Evolutionary conservation across 2,797 vertebrate species (phyloP), one percentile per base, ranked within the genome.

Genomic region (Bovichtus variegatus): DNA sequence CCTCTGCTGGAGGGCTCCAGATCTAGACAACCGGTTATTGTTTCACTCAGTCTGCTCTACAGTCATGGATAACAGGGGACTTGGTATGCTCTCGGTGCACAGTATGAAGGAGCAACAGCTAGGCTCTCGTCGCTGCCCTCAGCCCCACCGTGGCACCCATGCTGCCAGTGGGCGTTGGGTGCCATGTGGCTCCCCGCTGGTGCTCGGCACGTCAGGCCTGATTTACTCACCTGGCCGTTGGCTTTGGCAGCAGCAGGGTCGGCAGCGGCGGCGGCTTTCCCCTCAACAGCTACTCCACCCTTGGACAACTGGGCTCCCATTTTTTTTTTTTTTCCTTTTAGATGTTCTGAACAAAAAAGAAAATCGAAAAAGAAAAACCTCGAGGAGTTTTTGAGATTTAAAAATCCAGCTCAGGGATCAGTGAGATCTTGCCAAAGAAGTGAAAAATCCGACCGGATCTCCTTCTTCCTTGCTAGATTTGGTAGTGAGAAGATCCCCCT

Each of bases 271-370:
- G 90, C 93, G 47, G 87, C 95, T 74, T 95, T 92, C 54, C 94
- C 95, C 47, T 95, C 95, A 23, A 93, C 95, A 84, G 93, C 90
- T 89, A 95, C 96, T 93, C 95, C 96, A 91, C 94, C 93, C 93
- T 97, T 98, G 84, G 97, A 96, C 94, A 96, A 94, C 83, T 96
- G 95, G 92, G 96, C 95, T 87, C 97, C 97, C 97, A 98, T 98
- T 91, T 77, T 92, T 82, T 65, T 96, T 96, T 85, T 65, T 60
- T 34, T 59, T 73, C 54, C 71, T 67, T 77, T 85, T 50, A 66
- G 57, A 27, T 74, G 58, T 67, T 71, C 1, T 76, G 61, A 90
- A 85, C 85, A 67, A 81, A 88, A 90, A 90, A 66, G 16, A 82
- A 89, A 90, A 89, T 80, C 66, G 82, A 79, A 91, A 93, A 92